Evolutionary conservation across 2,113 vertebrate genomes (phyloP).

Genomic region (Pygoscelis antarcticus): DNA sequence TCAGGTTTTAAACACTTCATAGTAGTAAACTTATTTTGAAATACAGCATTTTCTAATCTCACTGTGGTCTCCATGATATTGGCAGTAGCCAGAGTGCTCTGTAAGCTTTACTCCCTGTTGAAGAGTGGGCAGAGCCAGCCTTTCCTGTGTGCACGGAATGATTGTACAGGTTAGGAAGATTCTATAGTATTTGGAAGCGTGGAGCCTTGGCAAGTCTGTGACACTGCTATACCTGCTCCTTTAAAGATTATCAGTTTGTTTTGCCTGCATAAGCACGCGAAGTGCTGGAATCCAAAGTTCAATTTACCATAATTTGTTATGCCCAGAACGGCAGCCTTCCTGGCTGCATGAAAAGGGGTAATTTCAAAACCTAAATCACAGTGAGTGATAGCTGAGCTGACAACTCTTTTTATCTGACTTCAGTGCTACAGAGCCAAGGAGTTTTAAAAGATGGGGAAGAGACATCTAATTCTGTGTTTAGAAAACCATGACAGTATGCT

Average conservation of each 20-base stretch:
- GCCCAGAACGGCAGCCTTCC: background rate
- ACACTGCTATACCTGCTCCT: background rate
- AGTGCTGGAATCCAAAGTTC: background rate
- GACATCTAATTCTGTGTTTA: background rate
- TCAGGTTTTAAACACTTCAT: background rate
- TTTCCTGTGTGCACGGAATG: background rate
- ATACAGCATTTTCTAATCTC: background rate
- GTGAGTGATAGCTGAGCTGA: background rate
- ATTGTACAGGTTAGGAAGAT: background rate
- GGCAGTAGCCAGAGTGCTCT: background rate
- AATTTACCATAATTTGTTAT: background rate
- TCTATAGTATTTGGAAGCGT: accelerated
- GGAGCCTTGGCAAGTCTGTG: background rate
- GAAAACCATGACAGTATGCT: background rate
- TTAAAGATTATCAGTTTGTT: background rate
- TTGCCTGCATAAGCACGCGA: background rate
- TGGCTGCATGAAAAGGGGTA: background rate
- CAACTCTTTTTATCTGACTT: background rate
- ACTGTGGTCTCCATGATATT: accelerated
- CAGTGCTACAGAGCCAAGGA: background rate
- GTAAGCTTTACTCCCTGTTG: background rate
- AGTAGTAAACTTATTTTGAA: background rate
- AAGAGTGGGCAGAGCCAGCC: background rate
- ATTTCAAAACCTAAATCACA: background rate
- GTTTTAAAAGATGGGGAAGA: background rate